These are phyloP conservation scores for Buphagus erythrorhynchus DNA, from an alignment of 2,797 vertebrate species.

Conservation along the genomic window DNA sequence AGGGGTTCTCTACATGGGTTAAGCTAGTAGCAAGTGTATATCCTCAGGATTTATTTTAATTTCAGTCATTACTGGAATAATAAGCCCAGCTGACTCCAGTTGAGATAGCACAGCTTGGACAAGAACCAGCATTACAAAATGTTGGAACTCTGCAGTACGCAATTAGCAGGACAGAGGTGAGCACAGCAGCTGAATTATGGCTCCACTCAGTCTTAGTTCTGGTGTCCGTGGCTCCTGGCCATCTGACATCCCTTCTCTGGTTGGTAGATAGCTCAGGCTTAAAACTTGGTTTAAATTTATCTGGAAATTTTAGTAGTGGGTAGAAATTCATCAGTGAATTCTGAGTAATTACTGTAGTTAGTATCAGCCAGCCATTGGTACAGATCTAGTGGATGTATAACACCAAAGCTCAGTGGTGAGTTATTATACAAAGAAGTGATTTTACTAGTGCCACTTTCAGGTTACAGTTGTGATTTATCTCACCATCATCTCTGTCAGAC, in stretches of 20 bases:
- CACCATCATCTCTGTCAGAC: background rate
- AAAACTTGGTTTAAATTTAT: background rate
- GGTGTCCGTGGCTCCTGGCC: background rate
- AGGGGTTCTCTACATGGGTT: background rate
- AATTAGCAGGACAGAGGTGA: background rate
- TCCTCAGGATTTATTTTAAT: background rate
- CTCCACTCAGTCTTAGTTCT: background rate
- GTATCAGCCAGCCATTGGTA: background rate
- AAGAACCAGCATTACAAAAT: background rate
- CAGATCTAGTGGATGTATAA: background rate
- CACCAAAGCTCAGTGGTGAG: background rate
- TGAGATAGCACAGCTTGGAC: background rate
- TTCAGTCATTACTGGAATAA: background rate
- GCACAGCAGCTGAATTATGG: background rate
- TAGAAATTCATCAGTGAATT: background rate
- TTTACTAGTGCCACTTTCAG: background rate
- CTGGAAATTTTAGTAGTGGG: background rate
- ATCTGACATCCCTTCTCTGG: background rate
- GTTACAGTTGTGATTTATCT: background rate
- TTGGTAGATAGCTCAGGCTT: background rate
- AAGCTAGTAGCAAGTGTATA: background rate
- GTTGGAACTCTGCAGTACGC: background rate
- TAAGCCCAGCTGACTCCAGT: background rate
- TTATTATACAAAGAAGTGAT: background rate
- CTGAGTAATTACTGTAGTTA: background rate